Conservation (phyloP, 53 echinoderm and acorn worm genomes). For the Zoroaster sp. region DNA sequence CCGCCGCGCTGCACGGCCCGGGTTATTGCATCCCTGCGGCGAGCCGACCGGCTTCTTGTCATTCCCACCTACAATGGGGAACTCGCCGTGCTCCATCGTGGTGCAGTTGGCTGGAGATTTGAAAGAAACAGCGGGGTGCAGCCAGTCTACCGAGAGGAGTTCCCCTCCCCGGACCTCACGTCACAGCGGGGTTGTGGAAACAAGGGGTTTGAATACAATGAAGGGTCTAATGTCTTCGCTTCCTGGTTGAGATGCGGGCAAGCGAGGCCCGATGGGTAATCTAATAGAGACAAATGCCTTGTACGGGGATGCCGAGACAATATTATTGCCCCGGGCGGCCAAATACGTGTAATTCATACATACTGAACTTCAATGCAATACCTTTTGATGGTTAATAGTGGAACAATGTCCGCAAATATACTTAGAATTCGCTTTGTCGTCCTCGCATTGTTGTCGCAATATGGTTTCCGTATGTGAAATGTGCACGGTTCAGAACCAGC, state of each 20-base stretch:
- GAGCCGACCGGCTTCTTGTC: neutral
- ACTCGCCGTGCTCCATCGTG: neutral
- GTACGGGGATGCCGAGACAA: neutral
- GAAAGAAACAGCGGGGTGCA: slow-evolving; percentile 54
- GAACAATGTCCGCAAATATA: neutral
- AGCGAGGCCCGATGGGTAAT: slow-evolving; percentile 27
- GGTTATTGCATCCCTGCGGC: slow-evolving; percentile 54
- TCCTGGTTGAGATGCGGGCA: neutral
- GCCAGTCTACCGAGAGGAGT: neutral
- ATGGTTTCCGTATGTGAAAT: neutral
- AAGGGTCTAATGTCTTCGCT: slow-evolving; percentile 7
- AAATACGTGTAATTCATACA: slow-evolving; percentile 31
- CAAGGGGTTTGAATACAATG: neutral
- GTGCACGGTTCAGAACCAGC: too few relatives aligned
- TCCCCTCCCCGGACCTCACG: neutral
- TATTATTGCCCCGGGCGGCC: neutral
- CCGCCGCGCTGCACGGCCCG: neutral
- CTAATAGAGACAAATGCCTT: slow-evolving; percentile 24
- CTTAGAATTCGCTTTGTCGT: neutral
- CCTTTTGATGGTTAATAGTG: slow-evolving; percentile 7
- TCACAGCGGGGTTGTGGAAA: slow-evolving; percentile 28
- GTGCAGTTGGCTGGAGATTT: slow-evolving; percentile 39
- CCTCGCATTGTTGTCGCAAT: neutral
- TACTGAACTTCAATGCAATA: neutral
- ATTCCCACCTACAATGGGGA: neutral